Conservation (phyloP, 92 coral and sea anemone species). For the Actinernus sp. region DNA sequence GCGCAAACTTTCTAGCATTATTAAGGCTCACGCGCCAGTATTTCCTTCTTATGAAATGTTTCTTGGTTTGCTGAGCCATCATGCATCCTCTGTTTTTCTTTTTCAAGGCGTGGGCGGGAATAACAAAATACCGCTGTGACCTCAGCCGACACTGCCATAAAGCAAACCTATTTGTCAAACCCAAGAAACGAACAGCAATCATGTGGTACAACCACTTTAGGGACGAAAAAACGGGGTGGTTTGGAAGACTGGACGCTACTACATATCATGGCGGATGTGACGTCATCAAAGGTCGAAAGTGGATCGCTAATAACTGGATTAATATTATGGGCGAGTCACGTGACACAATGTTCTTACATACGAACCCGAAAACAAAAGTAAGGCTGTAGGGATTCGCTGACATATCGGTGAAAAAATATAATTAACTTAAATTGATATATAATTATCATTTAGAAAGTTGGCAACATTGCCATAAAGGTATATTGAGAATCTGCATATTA, state of each 20-base stretch:
- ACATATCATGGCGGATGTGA: slow-evolving; percentile 97
- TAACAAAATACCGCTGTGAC: slow-evolving; percentile 87
- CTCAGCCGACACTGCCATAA: slow-evolving; percentile 94
- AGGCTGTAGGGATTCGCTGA: no score
- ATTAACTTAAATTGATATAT: no score
- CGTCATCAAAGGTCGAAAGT: slow-evolving; percentile 86
- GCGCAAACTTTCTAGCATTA: no score
- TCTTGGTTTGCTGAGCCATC: no score
- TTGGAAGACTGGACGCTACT: slow-evolving; percentile 80
- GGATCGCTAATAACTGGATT: slow-evolving; percentile 99
- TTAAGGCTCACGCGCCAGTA: no score
- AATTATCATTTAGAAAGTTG: no score
- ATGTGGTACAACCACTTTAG: slow-evolving; percentile 95
- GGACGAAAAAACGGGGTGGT: slow-evolving; percentile 87
- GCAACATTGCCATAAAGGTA: no score
- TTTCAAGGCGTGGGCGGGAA: slow-evolving; percentile 76
- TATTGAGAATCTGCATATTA: no score
- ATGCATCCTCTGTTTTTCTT: no score
- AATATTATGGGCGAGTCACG: slow-evolving; percentile 81
- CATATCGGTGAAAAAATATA: no score
- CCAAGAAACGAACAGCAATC: slow-evolving; percentile 83
- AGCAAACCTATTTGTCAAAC: slow-evolving; percentile 83
- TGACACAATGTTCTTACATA: slow-evolving; percentile 66
- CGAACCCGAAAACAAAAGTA: slow-evolving; percentile 47
- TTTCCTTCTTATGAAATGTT: no score